Evolutionary conservation across 2,888 invertebrate species (phyloP), one percentile per base, ranked within the genome.

Genomic region (Drosophila leonis): DNA sequence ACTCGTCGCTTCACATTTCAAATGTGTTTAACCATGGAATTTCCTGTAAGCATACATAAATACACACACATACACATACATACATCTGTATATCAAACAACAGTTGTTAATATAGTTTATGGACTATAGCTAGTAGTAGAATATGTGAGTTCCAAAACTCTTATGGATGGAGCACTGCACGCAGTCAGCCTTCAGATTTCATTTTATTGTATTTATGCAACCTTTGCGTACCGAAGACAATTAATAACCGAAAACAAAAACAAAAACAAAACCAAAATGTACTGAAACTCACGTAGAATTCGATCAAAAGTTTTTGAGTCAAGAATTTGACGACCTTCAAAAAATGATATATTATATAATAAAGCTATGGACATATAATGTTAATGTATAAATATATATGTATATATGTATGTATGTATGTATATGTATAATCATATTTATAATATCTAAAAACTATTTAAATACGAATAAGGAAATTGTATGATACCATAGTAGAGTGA

Each of bases 231-330:
- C 18, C 31, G 18, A 18, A 3, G 48, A 20, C 12, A 65, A 72
- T 57, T 29, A 37, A 55, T 7, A 9, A 37, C 20, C 29, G 33
- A 55, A 27, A 37, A 31, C 13, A 12, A 46, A 31, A 29, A 41
- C 9, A 55, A 20, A 44, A 35, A 15, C 9, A 44, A 35, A 29
- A 31, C 8, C 4, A 5, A 49, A 39, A 57, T 13, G 39, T 5
- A 13, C 10, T 44, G n/a, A 44, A 72, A 59, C 54, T 59, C 72
- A 66, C 72, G 65, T 67, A 73, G 56, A 72, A 65, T 65, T 60
- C 60, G 66, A 52, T 49, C 48, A 39, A 72, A 59, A 52, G 37
- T 15, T 20, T n/a, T 18, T 10, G 35, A 51, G 41, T 72, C 54
- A 13, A 49, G 39, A 71, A 59, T 59, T 46, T 33, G 59, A 24